phyloP scores from a whole-genome alignment of 23 tunicate species.

The Ciona savignyi region DNA sequence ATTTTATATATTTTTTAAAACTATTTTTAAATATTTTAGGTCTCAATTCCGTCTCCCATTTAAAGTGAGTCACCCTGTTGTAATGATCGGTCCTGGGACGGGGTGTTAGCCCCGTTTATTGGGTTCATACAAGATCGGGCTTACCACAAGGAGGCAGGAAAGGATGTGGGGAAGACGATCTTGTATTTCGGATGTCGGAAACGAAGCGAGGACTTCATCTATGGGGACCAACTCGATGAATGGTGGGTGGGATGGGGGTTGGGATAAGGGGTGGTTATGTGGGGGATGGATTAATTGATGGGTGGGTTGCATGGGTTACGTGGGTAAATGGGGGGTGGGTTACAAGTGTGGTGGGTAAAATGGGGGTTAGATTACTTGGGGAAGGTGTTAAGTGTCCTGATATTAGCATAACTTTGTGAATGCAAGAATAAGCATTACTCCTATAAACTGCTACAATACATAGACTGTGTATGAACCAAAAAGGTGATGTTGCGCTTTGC shows the following conservation, averaged over 20 bases:
- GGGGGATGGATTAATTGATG: not conserved
- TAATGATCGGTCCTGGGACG: slow-evolving; percentile 98
- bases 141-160: slow-evolving; percentile 65
- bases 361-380: not conserved
- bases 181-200: slow-evolving; percentile 90
- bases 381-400: too few relatives aligned
- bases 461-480: too few relatives aligned
- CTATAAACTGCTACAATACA: too few relatives aligned
- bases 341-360: not conserved
- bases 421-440: too few relatives aligned
- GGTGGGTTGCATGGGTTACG: not conserved
- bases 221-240: slow-evolving; percentile 49
- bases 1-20: too few relatives aligned
- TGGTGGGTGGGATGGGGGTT: slow-evolving; percentile 22
- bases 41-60: slow-evolving; percentile 99
- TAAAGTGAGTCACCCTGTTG: slow-evolving; percentile 82
- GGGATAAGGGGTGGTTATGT: not conserved
- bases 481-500: too few relatives aligned
- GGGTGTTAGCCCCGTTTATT: slow-evolving; percentile 97
- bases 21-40: too few relatives aligned
- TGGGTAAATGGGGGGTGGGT: not conserved
- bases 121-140: slow-evolving; percentile 98
- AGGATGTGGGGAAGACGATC: slow-evolving; percentile 89
- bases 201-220: slow-evolving; percentile 82
- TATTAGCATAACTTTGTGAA: too few relatives aligned